phyloP scores from a whole-genome alignment of 2,888 invertebrate genomes.

The Mythimna vitellina region DNA sequence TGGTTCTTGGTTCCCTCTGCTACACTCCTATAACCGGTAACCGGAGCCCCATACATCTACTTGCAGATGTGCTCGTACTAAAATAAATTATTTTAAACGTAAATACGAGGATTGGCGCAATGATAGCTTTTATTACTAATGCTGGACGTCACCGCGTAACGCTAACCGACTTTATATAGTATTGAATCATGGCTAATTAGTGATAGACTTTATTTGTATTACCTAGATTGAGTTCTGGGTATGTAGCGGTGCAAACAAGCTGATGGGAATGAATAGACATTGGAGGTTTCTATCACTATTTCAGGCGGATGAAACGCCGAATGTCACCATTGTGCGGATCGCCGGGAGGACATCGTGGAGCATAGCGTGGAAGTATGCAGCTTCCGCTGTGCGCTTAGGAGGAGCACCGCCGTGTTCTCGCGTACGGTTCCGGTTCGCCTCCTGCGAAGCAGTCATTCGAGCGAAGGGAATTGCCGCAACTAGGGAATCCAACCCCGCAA shows the following conservation, averaged over 20 bases:
- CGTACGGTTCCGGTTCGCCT: too few relatives aligned
- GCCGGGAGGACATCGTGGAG: too few relatives aligned
- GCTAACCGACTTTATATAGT: slow-evolving; percentile 15
- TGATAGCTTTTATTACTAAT: slow-evolving; percentile 77
- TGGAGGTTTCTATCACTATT: too few relatives aligned
- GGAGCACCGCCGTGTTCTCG: too few relatives aligned
- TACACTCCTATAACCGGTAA: slow-evolving; percentile 66
- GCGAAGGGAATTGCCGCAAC: too few relatives aligned
- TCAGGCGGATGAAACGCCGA: too few relatives aligned
- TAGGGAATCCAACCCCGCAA: too few relatives aligned
- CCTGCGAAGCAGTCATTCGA: too few relatives aligned
- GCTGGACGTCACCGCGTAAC: slow-evolving; percentile 44
- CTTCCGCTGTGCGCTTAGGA: too few relatives aligned
- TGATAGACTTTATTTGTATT: slow-evolving; percentile 31
- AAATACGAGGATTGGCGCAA: slow-evolving; percentile 77
- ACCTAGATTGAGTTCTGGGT: slow-evolving; percentile 21
- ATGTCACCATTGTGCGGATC: too few relatives aligned
- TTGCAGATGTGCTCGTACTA: slow-evolving; percentile 77
- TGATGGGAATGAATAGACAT: too few relatives aligned
- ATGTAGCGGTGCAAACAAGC: not conserved
- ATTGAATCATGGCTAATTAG: slow-evolving; percentile 47
- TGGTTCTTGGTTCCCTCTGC: slow-evolving; percentile 44
- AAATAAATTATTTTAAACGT: slow-evolving; percentile 81
- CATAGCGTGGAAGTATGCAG: too few relatives aligned
- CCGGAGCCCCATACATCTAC: slow-evolving; percentile 75